Conservation (phyloP, 2,888 invertebrate genomes). For the Drosophila hawaiiensis region DNA sequence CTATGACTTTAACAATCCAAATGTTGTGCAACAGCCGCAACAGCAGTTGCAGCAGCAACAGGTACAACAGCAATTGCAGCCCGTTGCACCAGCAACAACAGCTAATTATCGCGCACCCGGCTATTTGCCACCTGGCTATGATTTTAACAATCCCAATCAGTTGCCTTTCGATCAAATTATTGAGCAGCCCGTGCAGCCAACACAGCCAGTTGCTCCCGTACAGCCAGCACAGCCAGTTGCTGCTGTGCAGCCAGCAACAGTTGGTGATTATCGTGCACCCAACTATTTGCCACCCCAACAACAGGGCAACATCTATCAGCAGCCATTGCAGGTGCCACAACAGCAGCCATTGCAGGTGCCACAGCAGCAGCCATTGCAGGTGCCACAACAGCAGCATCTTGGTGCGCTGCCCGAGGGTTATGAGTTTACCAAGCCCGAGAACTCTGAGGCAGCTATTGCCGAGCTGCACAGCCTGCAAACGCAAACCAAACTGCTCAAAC, state of each 20-base stretch:
- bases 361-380: conserved; percentile 21
- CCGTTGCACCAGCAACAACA: conserved; percentile 5
- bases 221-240: conserved; percentile 24
- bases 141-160: conserved; percentile 23
- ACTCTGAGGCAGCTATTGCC: conserved; percentile 75
- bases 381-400: conserved; percentile 34
- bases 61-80: conserved; percentile 9
- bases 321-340: conserved; percentile 20
- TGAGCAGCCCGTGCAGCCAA: conserved; percentile 16
- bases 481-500: conserved; percentile 61
- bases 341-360: conserved; percentile 16
- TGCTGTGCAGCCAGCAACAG: conserved; percentile 43
- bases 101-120: conserved; percentile 49
- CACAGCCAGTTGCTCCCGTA: conserved; percentile 7
- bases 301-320: conserved; percentile 18
- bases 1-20: conserved; percentile 63
- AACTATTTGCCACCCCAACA: conserved; percentile 16
- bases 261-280: conserved; percentile 48
- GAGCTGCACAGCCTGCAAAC: conserved; percentile 78
- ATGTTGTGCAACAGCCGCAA: conserved; percentile 5
- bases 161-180: conserved; percentile 17
- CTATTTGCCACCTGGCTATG: conserved; percentile 68
- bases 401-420: conserved; percentile 71
- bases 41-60: conserved; percentile 14
- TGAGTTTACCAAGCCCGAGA: conserved; percentile 74